Base-by-base conservation (phyloP, 2,797 vertebrate species). In the Pantherophis alleghaniensis region DNA sequence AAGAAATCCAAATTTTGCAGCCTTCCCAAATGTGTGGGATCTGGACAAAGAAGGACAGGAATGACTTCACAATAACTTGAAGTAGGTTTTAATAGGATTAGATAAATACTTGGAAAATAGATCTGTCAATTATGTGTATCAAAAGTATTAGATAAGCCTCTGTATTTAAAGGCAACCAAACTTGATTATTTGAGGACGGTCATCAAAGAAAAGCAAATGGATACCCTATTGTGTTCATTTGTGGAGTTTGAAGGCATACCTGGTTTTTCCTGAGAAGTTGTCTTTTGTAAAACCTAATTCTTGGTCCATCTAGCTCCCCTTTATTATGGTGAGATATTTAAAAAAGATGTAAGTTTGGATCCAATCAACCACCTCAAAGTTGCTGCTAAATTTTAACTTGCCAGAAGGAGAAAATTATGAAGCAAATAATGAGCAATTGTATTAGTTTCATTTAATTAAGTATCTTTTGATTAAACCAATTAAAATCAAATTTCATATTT, bases 51-150 rank as follows among this genome's bases (percentile, higher is more conserved):
- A 22, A 60, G 13, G 3, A 28, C 6, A 32, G 60, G 74, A 47
- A 32, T 83, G 28, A 53, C 10, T 60, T 74, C 24, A 47, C 87
- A 74, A 37, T 47, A 60, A 51, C 14, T 10, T 88, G 24, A 88
- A 47, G 91, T n/a, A 88, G 63, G 28, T 88, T 88, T 59, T 86
- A 57, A 87, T 66, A 69, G 11, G 89, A 93, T 63, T 60, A 86
- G 26, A 89, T 26, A 61, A 22, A 5, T 63, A 56, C 86, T 28
- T 24, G 32, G 79, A 90, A 60, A 90, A 42, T 5, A 87, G 24
- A 60, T 56, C 47, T 47, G 24, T n/a, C 88, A 28, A 22, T 74
- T 93, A 74, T 47, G 37, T 24, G 42, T 83, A 83, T 24, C 24
- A 88, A 88, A 37, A 18, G 51, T 83, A 83, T 83, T 83, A 83